These are phyloP conservation scores for Antechinus flavipes DNA, from an alignment of 2,113 vertebrate species.

Conservation along the genomic window DNA sequence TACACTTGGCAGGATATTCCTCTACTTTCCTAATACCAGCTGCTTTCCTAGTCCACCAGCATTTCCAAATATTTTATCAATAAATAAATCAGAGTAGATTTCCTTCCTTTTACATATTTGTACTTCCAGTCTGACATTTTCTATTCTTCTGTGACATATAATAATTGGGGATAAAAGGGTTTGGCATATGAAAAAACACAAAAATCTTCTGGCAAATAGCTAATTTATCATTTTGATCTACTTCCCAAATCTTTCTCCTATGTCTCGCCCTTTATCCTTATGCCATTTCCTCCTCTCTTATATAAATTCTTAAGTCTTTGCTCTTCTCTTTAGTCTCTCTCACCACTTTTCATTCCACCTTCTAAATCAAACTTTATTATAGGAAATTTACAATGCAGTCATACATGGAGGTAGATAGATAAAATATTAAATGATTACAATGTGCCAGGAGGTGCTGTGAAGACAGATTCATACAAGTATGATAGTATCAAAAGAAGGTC, in stretches of 20 bases:
- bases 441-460: not conserved
- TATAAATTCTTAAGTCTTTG: not conserved
- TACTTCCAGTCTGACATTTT: not conserved
- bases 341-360: not conserved
- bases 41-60: constrained; percentile 4
- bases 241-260: not conserved
- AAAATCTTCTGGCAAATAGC: not conserved
- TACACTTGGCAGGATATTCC: constrained; percentile 1
- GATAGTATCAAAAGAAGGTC: not conserved
- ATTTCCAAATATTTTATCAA: constrained; percentile 26
- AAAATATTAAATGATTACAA: not conserved
- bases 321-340: not conserved
- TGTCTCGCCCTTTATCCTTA: not conserved
- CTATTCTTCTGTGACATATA: constrained; percentile 5
- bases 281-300: not conserved
- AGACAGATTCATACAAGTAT: not conserved
- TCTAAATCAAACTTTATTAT: not conserved
- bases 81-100: not conserved
- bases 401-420: not conserved
- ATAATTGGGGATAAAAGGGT: not conserved
- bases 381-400: not conserved
- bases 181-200: not conserved
- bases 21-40: not conserved
- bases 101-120: not conserved
- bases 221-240: not conserved